phyloP scores from a whole-genome alignment of 2,797 vertebrate genomes.

The Rousettus madagascariensis region DNA sequence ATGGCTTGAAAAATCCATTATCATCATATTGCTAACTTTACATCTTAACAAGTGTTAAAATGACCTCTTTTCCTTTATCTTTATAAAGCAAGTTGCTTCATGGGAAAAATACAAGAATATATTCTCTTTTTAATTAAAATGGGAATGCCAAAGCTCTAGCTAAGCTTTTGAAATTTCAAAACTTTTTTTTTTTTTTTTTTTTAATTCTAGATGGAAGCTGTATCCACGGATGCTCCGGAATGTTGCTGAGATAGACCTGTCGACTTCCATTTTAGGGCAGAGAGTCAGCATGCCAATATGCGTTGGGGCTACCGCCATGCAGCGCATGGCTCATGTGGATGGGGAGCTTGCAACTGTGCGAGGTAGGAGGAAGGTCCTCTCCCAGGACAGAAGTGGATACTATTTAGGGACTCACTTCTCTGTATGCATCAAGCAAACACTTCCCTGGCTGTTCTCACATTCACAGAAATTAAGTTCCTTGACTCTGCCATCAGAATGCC shows the following conservation, averaged over 20 bases:
- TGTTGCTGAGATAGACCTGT: slow-evolving; percentile 90
- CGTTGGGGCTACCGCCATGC: slow-evolving; percentile 93
- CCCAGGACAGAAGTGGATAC: background rate
- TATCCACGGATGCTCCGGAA: slow-evolving; percentile 92
- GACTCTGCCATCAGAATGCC: background rate
- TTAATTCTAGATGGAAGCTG: slow-evolving; percentile 88
- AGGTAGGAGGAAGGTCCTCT: slow-evolving; percentile 83
- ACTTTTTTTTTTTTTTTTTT: background rate
- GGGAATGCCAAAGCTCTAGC: background rate
- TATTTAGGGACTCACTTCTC: background rate
- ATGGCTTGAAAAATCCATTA: background rate
- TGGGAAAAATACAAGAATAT: background rate
- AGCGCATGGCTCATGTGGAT: slow-evolving; percentile 93
- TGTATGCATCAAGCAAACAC: background rate
- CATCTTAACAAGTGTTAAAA: background rate
- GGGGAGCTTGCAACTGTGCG: slow-evolving; percentile 92
- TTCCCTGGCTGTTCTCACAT: background rate
- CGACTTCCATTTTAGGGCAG: slow-evolving; percentile 89
- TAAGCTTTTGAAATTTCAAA: slow-evolving; percentile 29
- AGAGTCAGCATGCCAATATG: slow-evolving; percentile 92
- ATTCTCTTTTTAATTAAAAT: background rate
- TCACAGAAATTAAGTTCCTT: background rate
- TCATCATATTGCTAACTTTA: background rate
- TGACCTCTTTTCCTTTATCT: background rate
- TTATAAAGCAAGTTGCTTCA: background rate